A percentile compares a stretch with the other conserved stretches of the same genome.
Evolutionary conservation across 2,113 vertebrate genomes (phyloP).

Genomic region (Trachemys scripta): DNA sequence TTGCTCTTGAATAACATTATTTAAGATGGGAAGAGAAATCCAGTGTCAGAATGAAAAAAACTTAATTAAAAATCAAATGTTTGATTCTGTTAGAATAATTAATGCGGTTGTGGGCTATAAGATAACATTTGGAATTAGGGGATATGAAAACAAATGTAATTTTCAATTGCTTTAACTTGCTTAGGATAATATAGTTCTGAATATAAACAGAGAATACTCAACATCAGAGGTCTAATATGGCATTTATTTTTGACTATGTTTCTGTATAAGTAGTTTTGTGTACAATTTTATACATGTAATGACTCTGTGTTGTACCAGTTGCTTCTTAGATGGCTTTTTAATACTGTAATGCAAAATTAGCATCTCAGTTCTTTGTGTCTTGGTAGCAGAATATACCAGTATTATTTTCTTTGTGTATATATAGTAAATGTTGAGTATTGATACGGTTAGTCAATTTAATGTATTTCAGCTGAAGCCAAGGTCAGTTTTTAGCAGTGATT

Average conservation of each 20-base stretch:
- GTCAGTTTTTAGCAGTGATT: neutral
- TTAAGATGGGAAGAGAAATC: slow-evolving; percentile 27
- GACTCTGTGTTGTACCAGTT: neutral
- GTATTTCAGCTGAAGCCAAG: neutral
- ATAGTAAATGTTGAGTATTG: rapidly evolving
- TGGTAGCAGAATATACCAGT: rapidly evolving
- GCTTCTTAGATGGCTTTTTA: neutral
- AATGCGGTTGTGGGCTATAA: neutral
- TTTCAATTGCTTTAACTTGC: neutral
- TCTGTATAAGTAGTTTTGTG: neutral
- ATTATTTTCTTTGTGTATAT: neutral
- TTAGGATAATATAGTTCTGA: neutral
- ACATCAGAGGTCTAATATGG: neutral
- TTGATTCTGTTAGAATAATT: neutral
- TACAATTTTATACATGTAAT: neutral
- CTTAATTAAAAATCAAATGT: slow-evolving; percentile 53
- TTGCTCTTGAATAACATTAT: neutral
- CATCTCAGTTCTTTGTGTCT: neutral
- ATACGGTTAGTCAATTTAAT: neutral
- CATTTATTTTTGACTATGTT: neutral
- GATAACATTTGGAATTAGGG: neutral
- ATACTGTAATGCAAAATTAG: neutral
- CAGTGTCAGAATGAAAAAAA: neutral
- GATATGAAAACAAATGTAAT: neutral
- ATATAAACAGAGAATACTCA: neutral